Conservation (phyloP, 2,113 vertebrate genomes). For the Clarias macrocephalus region DNA sequence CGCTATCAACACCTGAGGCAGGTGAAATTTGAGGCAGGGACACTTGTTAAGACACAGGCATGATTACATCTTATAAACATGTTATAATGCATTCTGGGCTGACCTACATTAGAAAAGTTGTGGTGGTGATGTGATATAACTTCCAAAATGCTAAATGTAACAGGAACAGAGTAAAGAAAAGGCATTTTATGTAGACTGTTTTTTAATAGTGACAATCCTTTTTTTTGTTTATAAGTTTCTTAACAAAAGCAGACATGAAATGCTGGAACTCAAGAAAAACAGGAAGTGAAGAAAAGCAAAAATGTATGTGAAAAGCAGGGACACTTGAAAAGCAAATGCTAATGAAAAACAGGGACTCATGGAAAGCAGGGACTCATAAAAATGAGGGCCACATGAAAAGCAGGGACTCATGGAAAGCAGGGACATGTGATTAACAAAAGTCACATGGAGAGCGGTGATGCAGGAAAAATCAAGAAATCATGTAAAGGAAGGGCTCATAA, state of each 20-base stretch:
- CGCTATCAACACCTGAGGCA: neutral
- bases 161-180: neutral
- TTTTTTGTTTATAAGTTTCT: neutral
- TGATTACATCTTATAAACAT: neutral
- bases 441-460: too few relatives aligned
- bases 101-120: neutral
- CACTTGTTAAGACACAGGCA: neutral
- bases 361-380: neutral
- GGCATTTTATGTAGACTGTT: neutral
- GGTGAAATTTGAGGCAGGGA: neutral
- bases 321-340: neutral
- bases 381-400: neutral
- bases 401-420: neutral
- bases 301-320: neutral
- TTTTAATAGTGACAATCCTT: neutral
- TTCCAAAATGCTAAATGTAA: neutral
- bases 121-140: neutral
- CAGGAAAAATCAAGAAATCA: neutral
- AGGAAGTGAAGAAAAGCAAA: neutral
- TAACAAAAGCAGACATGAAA: neutral
- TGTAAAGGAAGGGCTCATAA: neutral
- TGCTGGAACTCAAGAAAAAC: neutral
- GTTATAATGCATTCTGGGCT: neutral
- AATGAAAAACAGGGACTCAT: neutral
- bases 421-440: neutral